Base-by-base conservation (phyloP, 2,113 vertebrate genomes). In the Atherinomorus stipes region DNA sequence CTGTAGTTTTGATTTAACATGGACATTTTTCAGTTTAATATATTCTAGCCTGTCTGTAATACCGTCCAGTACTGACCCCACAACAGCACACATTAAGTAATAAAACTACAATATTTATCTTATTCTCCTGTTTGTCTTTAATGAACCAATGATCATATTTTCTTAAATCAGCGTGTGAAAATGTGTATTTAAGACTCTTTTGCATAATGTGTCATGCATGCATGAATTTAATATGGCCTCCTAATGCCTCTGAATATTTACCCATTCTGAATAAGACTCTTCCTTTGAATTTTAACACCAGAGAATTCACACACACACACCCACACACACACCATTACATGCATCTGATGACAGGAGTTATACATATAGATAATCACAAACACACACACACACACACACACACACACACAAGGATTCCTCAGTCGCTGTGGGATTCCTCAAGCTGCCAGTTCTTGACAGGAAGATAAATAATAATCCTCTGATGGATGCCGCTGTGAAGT, bases 391-490 rank as follows among this genome's bases (percentile, higher is more conserved):
- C 42, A 44, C 45, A 42, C 40, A 42, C 40, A 42, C 45, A 56
- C 23, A 42, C 13, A 54, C 23, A 25, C 22, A 70, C 61, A 71
- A 26, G 31, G 13, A 54, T 44, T 72, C 44, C 71, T 54, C 64
- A 9, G 54, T 71, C 81, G 76, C 66, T 42, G 62, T 67, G 83
- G 83, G 75, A 74, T 65, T 71, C 80, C 45, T 62, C 16, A 8
- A 67, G 78, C 84, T 88, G 88, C 78, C 86, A 85, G 62, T 65
- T 87, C 84, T 64, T 91, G 90, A 92, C 92, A 91, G 85, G 69
- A 65, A 89, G 87, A 91, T 93, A 92, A 93, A 93, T 91, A 91
- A 89, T 90, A 89, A 87, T 88, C 79, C 70, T 86, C 77, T 80
- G 89, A 89, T 86, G 78, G 90, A 87, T 68, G 78, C 80, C 57